Evolutionary conservation across 2,888 invertebrate species (phyloP).

Genomic region (Griposia aprilina): DNA sequence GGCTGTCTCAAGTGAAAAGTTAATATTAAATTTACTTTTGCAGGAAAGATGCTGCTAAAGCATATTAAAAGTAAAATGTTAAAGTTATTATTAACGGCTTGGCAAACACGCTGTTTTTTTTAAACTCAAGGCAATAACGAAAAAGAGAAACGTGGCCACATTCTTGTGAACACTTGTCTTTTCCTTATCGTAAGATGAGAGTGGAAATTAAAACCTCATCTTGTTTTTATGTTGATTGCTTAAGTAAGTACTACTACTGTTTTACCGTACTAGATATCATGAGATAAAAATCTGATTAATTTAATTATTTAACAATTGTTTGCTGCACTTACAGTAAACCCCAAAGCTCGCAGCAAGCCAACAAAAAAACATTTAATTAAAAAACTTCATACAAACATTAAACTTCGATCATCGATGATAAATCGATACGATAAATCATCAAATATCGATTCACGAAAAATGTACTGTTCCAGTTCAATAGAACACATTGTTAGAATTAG

Average conservation of each 20-base stretch:
- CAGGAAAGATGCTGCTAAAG: not conserved
- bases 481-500: not conserved
- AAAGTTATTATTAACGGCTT: slow-evolving; percentile 5
- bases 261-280: not conserved
- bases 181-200: not conserved
- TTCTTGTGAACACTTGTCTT: slow-evolving; percentile 1
- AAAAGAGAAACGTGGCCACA: not conserved
- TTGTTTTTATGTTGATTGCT: not conserved
- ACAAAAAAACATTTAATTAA: too few species aligned
- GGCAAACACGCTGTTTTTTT: not conserved
- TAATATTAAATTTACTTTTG: slow-evolving; percentile 21
- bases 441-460: not conserved
- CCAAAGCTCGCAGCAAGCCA: too few species aligned
- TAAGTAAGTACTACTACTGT: not conserved
- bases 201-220: not conserved
- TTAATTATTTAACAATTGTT: too few species aligned
- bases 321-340: too few species aligned
- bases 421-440: not conserved
- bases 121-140: too few species aligned
- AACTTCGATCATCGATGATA: too few species aligned
- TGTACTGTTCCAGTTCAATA: slow-evolving; percentile 11
- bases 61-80: not conserved
- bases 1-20: slow-evolving; percentile 69
- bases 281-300: not conserved
- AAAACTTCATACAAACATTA: too few species aligned